Evolutionary conservation across 2,888 invertebrate genomes (phyloP), one percentile per base, ranked within the genome.

Genomic region (Leptinotarsa haldemani): DNA sequence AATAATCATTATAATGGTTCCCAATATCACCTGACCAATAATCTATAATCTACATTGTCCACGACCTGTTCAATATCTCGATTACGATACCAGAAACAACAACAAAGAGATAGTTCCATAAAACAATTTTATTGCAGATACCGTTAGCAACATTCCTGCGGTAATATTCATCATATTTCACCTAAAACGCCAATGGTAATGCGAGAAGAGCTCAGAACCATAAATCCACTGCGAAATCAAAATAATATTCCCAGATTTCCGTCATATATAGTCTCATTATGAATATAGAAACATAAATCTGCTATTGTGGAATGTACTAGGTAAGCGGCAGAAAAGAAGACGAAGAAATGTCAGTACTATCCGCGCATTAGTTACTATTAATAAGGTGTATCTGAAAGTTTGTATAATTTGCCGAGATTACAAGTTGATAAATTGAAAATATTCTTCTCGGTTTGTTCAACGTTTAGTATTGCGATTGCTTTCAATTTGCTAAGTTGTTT

Each of bases 251-350:
- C 75, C 78, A 78, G 82, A 81, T 82, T 84, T 84, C 84, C 84
- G 84, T 83, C 84, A 83, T 81, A 77, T 80, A 77, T 77, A 82
- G 82, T 81, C 83, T 82, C 82, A 82, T 84, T 83, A 84, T 83
- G 82, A 82, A 84, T 84, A 82, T 80, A 77, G 77, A 75, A 77
- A 74, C 83, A 82, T 84, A 84, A 84, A 84, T 84, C 82, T 80
- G 77, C 75, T 75, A 80, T 80, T 78, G 79, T 79, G 80, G 81
- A 80, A 81, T 81, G 81, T 69, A 73, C 71, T 73, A 76, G 72
- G 73, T 70, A 74, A 74, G 66, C 73, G 70, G 69, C 68, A 74
- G 74, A 76, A 74, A 71, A 63, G 66, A 70, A 64, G 61, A 48
- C 67, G 47, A 68, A 76, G 74, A 75, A 77, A 75, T 73, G 74